Base-by-base conservation (phyloP, 2,888 invertebrate genomes). In the Colletes collaris region DNA sequence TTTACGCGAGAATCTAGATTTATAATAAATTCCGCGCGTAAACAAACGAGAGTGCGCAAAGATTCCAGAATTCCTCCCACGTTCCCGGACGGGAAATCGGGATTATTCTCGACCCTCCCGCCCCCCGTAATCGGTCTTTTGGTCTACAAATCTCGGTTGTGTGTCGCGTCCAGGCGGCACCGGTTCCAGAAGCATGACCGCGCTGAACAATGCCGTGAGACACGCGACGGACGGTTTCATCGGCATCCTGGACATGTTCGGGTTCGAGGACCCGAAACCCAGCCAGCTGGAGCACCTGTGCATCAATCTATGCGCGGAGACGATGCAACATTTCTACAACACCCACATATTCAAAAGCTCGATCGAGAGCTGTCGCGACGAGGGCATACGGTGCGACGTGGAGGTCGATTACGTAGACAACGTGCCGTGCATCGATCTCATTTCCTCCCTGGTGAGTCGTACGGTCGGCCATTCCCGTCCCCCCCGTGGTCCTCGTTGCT, bases 241-340 rank as follows among this genome's bases (percentile, higher is more conserved):
- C 85, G 98, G 98, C 58, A 98, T 99, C 90, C 94, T 99, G 72
- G 98, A 99, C 93, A 98, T 99, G 98, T 98, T 98, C 93, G 98
- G 98, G 5, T 98, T 98, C 93, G 98, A 98, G 94, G 97, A 98
- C 92, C 97, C 97, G 46, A 96, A 97, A 93, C 97, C 97, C 1
- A 96, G 97, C 88, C 97, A 97, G 86, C 94, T 99, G 87, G 98
- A 99, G 93, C 98, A 98, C 92, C 94, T 99, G 77, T 98, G 98
- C 94, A 98, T 98, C 89, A 99, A 99, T 94, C 94, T 99, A 80
- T 98, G 98, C 93, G 98, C 98, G 0, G 99, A 99, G 94, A 98
- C 98, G 49, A 98, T 99, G 97, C 98, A 99, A 93, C 98, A 98
- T 93, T 98, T 98, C 93, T 99, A 98, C 94, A 99, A 98, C 93